phyloP scores from a whole-genome alignment of 2,797 vertebrate species.

The Sitta carolinensis region DNA sequence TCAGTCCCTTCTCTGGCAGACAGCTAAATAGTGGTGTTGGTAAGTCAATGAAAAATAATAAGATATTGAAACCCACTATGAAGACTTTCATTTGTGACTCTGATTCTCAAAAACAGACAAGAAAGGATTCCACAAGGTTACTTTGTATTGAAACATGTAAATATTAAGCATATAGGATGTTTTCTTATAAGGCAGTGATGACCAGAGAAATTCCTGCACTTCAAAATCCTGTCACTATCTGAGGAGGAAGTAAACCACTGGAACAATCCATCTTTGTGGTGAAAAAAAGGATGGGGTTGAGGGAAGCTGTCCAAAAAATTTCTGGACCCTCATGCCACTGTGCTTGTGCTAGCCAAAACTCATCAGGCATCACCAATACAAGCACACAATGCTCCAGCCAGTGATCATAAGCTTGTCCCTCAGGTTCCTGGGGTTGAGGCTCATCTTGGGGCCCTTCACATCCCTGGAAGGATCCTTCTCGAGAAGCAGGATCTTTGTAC shows the following conservation, averaged over 20 bases:
- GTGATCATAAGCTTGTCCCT: background rate
- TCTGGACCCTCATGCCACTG: background rate
- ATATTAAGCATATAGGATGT: background rate
- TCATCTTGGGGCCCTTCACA: background rate
- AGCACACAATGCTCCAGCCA: background rate
- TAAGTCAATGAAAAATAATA: background rate
- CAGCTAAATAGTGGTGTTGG: background rate
- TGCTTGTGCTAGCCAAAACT: background rate
- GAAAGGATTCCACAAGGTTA: background rate
- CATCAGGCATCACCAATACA: fast-evolving
- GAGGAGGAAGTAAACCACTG: background rate
- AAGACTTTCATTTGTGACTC: background rate
- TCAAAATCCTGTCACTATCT: background rate
- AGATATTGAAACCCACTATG: background rate
- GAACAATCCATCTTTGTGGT: background rate
- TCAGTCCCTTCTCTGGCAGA: background rate
- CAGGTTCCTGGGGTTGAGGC: background rate
- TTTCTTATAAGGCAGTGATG: background rate
- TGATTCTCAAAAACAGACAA: background rate
- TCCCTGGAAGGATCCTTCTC: background rate
- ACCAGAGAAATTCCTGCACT: background rate
- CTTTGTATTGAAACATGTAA: background rate
- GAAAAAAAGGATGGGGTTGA: background rate
- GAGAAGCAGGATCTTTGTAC: background rate
- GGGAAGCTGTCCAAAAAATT: background rate